Percentiles rank a stretch among this genome's conserved stretches.
phyloP scores from a whole-genome alignment of 2,888 invertebrate species.

The Heliconius sara region DNA sequence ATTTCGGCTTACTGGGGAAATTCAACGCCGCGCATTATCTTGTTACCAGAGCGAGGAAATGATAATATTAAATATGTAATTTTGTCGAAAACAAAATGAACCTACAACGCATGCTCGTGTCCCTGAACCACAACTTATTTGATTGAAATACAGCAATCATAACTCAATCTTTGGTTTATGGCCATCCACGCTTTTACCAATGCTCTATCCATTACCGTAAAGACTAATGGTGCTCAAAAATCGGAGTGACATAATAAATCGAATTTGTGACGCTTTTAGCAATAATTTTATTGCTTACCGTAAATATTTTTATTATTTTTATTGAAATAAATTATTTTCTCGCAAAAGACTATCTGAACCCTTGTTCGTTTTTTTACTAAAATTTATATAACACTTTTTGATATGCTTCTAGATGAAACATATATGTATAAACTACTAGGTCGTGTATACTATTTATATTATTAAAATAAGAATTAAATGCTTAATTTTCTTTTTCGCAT shows the following conservation, averaged over 20 bases:
- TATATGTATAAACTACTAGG: background rate
- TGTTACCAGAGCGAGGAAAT: too few relatives aligned
- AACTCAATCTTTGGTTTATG: background rate
- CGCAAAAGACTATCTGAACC: background rate
- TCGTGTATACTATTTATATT: background rate
- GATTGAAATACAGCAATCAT: background rate
- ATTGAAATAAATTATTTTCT: background rate
- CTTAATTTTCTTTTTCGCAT: too few relatives aligned
- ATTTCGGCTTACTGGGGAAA: background rate
- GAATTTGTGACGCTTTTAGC: conserved; percentile 27
- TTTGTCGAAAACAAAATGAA: too few relatives aligned
- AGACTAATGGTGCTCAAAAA: conserved; percentile 38
- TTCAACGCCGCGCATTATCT: too few relatives aligned
- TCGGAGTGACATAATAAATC: conserved; percentile 33
- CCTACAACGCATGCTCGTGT: too few relatives aligned
- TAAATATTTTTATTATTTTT: conserved; percentile 19
- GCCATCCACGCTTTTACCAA: conserved; percentile 5
- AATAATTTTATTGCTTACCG: background rate
- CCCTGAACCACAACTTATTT: background rate
- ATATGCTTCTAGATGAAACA: background rate
- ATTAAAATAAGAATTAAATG: background rate
- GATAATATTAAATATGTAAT: too few relatives aligned
- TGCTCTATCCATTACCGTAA: conserved; percentile 29
- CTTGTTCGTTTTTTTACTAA: background rate
- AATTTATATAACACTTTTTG: background rate